Conservation (phyloP, 2,797 vertebrate genomes). For the Danio choprae region DNA sequence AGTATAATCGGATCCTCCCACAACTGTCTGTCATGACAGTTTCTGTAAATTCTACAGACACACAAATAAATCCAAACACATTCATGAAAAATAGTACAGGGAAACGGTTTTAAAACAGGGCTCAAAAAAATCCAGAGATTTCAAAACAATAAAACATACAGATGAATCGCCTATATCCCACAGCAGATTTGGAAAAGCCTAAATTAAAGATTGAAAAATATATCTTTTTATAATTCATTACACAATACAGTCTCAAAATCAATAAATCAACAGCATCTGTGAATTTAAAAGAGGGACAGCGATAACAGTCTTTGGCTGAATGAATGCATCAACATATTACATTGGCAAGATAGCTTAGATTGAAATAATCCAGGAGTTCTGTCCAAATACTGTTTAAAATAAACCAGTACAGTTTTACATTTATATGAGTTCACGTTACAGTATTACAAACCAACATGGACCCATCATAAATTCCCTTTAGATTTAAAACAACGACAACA, state of each 20-base stretch:
- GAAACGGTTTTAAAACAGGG: neutral
- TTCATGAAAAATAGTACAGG: neutral
- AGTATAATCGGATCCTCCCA: neutral
- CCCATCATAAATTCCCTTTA: conserved; percentile 4
- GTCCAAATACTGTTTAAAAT: conserved; percentile 3
- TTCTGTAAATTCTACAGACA: neutral
- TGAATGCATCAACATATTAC: conserved; percentile 10
- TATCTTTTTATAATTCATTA: no score
- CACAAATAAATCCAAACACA: neutral
- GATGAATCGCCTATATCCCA: neutral
- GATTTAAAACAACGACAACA: conserved; percentile 14
- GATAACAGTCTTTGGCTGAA: conserved; percentile 8
- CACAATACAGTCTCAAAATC: neutral
- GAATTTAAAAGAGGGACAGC: neutral
- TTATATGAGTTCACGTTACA: neutral
- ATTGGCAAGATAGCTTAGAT: neutral
- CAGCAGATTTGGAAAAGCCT: neutral
- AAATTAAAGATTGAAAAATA: neutral
- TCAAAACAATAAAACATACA: neutral
- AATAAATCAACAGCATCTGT: neutral
- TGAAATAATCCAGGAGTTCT: neutral
- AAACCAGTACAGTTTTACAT: neutral
- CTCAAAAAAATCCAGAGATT: neutral
- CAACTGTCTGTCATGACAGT: neutral
- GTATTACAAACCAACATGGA: neutral